Percentiles rank a stretch among this genome's conserved stretches.
phyloP scores from a whole-genome alignment of 1,140 invertebrate species.

The Streblospio benedicti region DNA sequence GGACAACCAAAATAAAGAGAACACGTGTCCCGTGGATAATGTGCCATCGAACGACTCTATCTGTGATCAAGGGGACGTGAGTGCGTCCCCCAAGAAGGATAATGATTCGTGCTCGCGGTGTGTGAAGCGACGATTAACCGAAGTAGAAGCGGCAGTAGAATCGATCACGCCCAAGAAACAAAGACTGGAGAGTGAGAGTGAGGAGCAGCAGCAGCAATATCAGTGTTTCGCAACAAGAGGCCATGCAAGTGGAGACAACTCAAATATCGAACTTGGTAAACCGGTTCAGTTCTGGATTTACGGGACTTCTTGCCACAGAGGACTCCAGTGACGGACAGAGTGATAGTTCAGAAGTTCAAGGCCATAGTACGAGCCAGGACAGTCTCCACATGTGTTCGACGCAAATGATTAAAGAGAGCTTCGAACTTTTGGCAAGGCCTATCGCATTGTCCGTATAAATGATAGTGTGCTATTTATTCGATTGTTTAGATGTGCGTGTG shows the following conservation, averaged over 20 bases:
- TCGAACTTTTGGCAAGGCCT: neutral
- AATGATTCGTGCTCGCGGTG: neutral
- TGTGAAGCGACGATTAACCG: neutral
- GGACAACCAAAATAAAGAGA: conserved; percentile 6
- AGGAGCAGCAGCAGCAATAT: neutral
- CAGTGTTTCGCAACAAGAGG: neutral
- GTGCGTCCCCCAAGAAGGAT: neutral
- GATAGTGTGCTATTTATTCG: no score
- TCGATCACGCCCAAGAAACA: neutral
- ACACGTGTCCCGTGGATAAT: neutral
- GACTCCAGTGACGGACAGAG: neutral
- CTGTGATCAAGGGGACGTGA: no score
- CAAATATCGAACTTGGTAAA: conserved; percentile 6
- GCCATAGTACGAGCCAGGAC: neutral
- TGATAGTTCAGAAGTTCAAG: neutral
- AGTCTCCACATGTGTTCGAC: neutral
- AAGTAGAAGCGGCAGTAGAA: neutral
- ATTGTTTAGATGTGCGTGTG: no score
- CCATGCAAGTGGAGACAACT: neutral
- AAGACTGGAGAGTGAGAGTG: neutral
- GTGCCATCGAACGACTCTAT: no score
- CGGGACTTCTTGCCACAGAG: neutral
- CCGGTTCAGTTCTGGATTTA: conserved; percentile 6
- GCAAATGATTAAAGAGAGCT: neutral
- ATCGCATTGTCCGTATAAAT: conserved; percentile 1